Evolutionary conservation across 2,888 invertebrate species (phyloP).

Genomic region (Aproaerema taeniolella): DNA sequence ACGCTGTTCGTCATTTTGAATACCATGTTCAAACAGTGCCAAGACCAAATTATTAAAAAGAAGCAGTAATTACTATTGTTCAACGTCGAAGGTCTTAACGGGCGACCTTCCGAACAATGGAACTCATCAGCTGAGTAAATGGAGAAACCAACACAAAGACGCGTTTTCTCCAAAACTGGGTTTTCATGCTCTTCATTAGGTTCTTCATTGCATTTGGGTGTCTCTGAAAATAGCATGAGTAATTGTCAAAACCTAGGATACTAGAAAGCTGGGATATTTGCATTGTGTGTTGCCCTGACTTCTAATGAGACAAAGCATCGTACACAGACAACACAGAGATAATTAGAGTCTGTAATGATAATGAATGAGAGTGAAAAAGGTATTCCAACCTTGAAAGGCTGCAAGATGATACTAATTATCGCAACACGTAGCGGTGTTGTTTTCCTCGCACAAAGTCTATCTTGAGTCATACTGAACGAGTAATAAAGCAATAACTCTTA

Average conservation of each 20-base stretch:
- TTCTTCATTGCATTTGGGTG: constrained; percentile 11
- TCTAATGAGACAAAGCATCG: no score
- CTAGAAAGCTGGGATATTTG: constrained; percentile 4
- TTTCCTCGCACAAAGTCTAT: neutral
- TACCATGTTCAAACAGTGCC: no score
- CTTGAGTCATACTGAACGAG: neutral
- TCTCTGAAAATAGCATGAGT: constrained; percentile 1
- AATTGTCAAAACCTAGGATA: constrained; percentile 2
- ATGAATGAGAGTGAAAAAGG: no score
- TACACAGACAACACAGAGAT: no score
- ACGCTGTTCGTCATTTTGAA: no score
- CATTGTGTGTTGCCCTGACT: no score
- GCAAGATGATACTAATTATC: constrained; percentile 7
- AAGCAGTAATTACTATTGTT: constrained; percentile 10
- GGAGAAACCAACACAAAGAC: constrained; percentile 11
- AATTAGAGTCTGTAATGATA: no score
- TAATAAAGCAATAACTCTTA: neutral
- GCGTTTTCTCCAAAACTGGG: constrained; percentile 8
- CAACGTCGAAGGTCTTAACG: constrained; percentile 5
- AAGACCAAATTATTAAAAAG: no score
- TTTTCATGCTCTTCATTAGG: constrained; percentile 12
- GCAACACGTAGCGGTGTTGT: constrained; percentile 14
- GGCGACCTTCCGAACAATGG: constrained; percentile 16
- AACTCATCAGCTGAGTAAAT: constrained; percentile 16
- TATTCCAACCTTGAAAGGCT: constrained; percentile 6